Evolutionary conservation across 2,113 vertebrate species (phyloP).

Genomic region (Lasiurus cinereus): DNA sequence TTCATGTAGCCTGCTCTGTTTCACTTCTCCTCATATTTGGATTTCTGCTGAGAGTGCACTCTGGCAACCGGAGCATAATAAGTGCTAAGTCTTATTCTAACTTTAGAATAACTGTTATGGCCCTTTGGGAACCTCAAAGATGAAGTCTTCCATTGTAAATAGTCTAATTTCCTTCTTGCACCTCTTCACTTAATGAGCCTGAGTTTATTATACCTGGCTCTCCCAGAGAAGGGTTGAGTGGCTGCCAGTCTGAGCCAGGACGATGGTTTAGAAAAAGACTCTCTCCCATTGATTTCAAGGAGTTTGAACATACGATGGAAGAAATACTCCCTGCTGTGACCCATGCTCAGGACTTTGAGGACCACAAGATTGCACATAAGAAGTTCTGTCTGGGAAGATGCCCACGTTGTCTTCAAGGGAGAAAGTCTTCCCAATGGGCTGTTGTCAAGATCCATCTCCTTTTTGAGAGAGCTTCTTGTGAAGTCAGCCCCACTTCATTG

Average conservation of each 20-base stretch:
- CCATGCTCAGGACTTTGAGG: not conserved
- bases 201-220: not conserved
- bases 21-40: not conserved
- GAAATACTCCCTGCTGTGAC: not conserved
- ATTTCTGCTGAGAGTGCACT: conserved; percentile 29
- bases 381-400: not conserved
- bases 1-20: not conserved
- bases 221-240: not conserved
- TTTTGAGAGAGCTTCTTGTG: not conserved
- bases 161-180: not conserved
- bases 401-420: not conserved
- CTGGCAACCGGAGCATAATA: not conserved
- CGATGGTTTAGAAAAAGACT: conserved; percentile 6
- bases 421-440: not conserved
- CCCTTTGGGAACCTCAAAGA: not conserved
- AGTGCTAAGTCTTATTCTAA: not conserved
- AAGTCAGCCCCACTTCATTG: not conserved
- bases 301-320: not conserved
- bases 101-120: not conserved
- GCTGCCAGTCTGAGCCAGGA: not conserved
- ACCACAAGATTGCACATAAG: not conserved
- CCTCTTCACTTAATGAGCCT: not conserved
- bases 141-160: not conserved
- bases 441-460: not conserved
- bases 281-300: not conserved